Evolutionary conservation across 1,140 invertebrate genomes (phyloP), one percentile per base, ranked within the genome.

Genomic region (Druon quercuslanigerum): DNA sequence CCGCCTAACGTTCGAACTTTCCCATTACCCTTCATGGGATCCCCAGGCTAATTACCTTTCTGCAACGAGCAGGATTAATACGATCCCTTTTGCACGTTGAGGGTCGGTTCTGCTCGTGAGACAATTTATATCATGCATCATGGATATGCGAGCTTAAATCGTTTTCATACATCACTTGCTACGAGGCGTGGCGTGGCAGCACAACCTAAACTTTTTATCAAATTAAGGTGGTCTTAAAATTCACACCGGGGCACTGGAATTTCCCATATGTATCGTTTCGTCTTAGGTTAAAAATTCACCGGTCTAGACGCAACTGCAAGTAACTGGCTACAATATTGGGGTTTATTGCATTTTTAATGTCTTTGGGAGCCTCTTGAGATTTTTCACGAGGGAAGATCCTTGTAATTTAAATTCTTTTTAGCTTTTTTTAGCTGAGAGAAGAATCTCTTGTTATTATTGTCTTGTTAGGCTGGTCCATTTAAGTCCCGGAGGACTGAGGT

Each of bases 231-330:
- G n/a, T 17, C n/a, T 17, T 40, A 16, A 5, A 66, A 33, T 14
- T 66, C 13, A 8, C 33, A n/a, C 7, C n/a, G 60, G 60, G 60
- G 25, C 25, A 16, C 33, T 66, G 60, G 20, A 40, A 66, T 66
- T 66, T 66, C 60, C 60, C 60, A 66, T 66, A 66, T 66, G 60
- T 40, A 66, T 66, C 25, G 60, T 66, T 66, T 66, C 60, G 60
- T 66, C 60, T 66, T 66, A 14, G 16, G 13, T 66, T 66, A 40
- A 40, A 66, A 66, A 66, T 66, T 20, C 33, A 66, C 60, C 14
- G 40, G 25, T 66, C 60, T 66, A 66, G 60, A 40, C 20, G 16
- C 16, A 46, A 46, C 16, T 66, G 40, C 13, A 66, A 16, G 25
- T 40, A 66, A 66, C 60, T 33, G 33, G 25, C n/a, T 66, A 16